These are phyloP conservation scores for Dynastes maya DNA, from an alignment of 2,888 invertebrate genomes.

Conservation along the genomic window DNA sequence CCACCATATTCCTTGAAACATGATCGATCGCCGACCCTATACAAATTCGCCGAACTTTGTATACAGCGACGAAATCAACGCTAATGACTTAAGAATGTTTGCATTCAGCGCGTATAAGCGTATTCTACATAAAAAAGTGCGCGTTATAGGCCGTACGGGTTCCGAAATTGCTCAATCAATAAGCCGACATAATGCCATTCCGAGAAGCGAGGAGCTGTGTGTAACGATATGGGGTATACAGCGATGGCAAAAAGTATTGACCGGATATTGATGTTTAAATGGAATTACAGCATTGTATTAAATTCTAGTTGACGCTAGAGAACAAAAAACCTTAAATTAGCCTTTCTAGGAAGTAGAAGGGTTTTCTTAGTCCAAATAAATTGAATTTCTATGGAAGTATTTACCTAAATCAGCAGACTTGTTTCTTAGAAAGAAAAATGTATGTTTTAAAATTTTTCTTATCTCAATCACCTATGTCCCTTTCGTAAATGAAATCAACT, in stretches of 20 bases:
- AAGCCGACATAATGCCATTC: conserved; percentile 34
- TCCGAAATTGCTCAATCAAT: conserved; percentile 39
- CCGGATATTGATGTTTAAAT: neutral
- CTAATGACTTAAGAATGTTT: conserved; percentile 46
- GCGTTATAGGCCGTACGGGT: neutral
- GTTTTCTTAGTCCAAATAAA: too few species aligned
- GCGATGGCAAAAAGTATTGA: neutral
- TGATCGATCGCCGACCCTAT: conserved; percentile 42
- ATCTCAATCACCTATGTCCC: too few species aligned
- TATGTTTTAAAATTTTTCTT: too few species aligned
- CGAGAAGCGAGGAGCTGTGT: neutral
- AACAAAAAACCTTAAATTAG: too few species aligned
- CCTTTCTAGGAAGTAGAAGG: too few species aligned
- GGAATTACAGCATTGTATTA: too few species aligned
- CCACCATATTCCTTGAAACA: conserved; percentile 33
- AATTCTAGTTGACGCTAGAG: too few species aligned
- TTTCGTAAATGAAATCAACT: too few species aligned
- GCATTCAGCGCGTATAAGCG: conserved; percentile 10
- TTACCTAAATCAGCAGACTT: too few species aligned
- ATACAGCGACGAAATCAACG: conserved; percentile 32
- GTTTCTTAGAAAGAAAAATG: too few species aligned
- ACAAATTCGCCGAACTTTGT: conserved; percentile 29
- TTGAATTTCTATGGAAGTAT: too few species aligned
- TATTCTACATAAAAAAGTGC: conserved; percentile 9
- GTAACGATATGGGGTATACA: neutral